These are phyloP conservation scores for Odobenus rosmarus DNA, from an alignment of 2,113 vertebrate species.

Conservation along the genomic window DNA sequence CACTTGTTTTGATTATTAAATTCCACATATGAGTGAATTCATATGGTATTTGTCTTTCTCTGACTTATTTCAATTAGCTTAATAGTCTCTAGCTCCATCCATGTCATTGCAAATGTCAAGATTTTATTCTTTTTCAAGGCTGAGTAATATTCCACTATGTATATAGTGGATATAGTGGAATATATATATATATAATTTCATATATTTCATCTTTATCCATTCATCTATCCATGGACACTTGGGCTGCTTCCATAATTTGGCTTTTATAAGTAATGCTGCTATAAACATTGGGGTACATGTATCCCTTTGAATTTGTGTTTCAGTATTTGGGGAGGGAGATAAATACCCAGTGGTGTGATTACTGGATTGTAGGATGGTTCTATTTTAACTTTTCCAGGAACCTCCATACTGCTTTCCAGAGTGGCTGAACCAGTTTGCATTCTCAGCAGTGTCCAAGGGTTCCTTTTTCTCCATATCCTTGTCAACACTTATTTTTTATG, in stretches of 20 bases:
- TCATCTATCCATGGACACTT: background rate
- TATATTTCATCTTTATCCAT: background rate
- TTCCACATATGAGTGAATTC: background rate
- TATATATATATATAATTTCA: too few species aligned
- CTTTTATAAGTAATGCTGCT: background rate
- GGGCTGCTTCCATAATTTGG: background rate
- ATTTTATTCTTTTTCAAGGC: background rate
- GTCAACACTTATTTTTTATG: background rate
- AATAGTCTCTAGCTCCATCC: background rate
- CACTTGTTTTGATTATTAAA: background rate
- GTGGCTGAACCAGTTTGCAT: background rate
- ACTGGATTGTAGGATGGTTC: background rate
- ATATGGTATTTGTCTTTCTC: background rate
- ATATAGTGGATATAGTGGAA: too few species aligned
- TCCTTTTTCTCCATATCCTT: background rate
- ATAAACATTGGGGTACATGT: background rate
- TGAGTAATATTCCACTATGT: background rate
- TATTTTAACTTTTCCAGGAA: background rate
- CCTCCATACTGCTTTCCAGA: background rate
- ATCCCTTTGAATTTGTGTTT: background rate
- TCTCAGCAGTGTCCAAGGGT: background rate
- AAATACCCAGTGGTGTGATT: background rate
- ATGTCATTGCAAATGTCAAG: background rate
- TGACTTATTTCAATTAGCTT: background rate
- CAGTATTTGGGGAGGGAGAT: background rate